Base-by-base conservation (phyloP, 2,888 invertebrate species). In the Hypselothyrea guttata region DNA sequence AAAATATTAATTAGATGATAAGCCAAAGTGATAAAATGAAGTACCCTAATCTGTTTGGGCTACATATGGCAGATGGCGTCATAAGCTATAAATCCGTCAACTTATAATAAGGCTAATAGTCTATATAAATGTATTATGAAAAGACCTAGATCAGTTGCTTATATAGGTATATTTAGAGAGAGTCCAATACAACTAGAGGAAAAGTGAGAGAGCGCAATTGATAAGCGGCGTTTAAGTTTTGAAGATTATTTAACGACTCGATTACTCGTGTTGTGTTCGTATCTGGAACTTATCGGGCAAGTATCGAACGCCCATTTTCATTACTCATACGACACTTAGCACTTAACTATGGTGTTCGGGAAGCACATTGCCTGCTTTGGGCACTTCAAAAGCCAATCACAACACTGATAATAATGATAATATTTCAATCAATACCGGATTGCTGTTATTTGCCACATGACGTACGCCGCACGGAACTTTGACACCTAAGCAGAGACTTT, bases 241-340 rank as follows among this genome's bases (percentile, higher is more conserved):
- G 42, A 58, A 52, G 62, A n/a, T 58, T 66, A 63, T 64, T 53
- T n/a, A 33, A 48, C 47, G 37, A 16, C 48, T 12, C 55, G 60
- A 85, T 79, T 83, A 79, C 70, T 45, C 52, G 66, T 79, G 76
- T 84, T 18, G 22, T 56, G n/a, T 38, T 44, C 42, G 18, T 58
- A 56, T 60, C 68, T 55, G 12, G 12, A 31, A 53, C 30, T 45
- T 55, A 61, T 65, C 48, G 51, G 34, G 27, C 35, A 34, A 35
- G 34, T 40, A 55, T 52, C 45, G 35, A n/a, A 30, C 16, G 45
- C 22, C 51, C 58, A 70, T 68, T 84, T 63, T 78, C 68, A 78
- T 59, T 38, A n/a, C 5, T 8, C 40, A 4, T n/a, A 7, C 18
- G 27, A 12, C 22, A 22, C 22, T 22, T 22, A 22, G 7, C 22